A percentile compares a stretch with the other conserved stretches of the same genome.
These are phyloP conservation scores for Catostylus mosaicus DNA, from an alignment of 30 jellyfish, hydroid and myxozoan species.

Conservation along the genomic window DNA sequence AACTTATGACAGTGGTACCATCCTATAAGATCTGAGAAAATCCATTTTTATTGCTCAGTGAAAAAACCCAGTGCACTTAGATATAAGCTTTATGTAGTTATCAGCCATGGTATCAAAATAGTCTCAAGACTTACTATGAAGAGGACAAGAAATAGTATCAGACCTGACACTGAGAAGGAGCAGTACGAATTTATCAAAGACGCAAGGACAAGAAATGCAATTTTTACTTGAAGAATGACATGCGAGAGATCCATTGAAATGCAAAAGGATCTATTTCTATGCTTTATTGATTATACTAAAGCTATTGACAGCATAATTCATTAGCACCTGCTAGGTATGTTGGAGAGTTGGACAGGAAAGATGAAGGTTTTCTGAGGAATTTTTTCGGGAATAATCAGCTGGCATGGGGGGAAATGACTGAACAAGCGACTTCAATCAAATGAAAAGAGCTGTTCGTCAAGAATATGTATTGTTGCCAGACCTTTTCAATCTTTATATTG, in stretches of 20 bases:
- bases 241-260: too few relatives aligned
- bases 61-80: background rate
- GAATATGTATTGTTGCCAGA: background rate
- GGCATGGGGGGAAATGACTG: background rate
- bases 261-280: background rate
- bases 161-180: too few relatives aligned
- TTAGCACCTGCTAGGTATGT: background rate
- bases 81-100: background rate
- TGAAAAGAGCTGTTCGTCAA: background rate
- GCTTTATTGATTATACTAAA: background rate
- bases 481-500: background rate
- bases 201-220: background rate
- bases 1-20: background rate
- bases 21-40: background rate
- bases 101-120: background rate
- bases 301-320: background rate
- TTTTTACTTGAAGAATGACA: background rate
- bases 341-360: background rate
- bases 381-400: background rate
- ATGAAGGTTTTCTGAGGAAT: background rate
- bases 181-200: background rate
- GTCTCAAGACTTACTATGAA: background rate
- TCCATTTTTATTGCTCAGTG: background rate
- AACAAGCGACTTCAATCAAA: background rate
- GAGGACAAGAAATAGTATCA: background rate